These are phyloP conservation scores for Sinosuthora webbiana DNA, from an alignment of 2,113 vertebrate genomes.

Conservation along the genomic window DNA sequence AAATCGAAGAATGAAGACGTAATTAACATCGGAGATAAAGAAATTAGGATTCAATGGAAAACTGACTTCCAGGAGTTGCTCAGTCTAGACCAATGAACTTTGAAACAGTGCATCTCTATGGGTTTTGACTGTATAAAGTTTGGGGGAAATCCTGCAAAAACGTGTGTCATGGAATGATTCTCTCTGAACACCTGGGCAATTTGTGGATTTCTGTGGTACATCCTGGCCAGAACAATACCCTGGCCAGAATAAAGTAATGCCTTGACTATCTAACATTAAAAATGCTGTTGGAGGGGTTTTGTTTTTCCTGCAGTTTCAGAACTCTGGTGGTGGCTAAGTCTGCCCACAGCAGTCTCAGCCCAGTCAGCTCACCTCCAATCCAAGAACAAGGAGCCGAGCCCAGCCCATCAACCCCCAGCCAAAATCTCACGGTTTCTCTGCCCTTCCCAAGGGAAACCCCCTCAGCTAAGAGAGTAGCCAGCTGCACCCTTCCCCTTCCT, in stretches of 20 bases:
- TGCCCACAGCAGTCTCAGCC: neutral
- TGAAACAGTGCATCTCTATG: neutral
- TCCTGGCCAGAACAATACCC: neutral
- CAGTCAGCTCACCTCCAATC: neutral
- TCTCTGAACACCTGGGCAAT: too few species aligned
- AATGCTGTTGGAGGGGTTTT: neutral
- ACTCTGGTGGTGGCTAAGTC: neutral
- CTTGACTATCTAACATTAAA: neutral
- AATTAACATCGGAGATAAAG: neutral
- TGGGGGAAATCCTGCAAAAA: neutral
- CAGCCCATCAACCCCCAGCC: too few species aligned
- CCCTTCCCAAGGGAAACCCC: neutral
- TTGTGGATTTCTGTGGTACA: neutral
- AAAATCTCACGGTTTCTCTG: neutral
- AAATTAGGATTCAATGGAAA: neutral
- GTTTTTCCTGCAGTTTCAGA: neutral
- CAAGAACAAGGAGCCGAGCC: fast-evolving
- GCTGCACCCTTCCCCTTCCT: neutral
- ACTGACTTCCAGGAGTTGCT: neutral
- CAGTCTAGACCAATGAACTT: neutral
- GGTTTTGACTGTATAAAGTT: neutral
- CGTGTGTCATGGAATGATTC: neutral
- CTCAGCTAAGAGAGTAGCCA: neutral
- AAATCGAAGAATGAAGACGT: neutral
- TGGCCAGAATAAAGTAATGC: neutral